A percentile compares a stretch with the other conserved stretches of the same genome.
phyloP scores from a whole-genome alignment of 2,797 vertebrate species.

The Peromyscus attwateri region DNA sequence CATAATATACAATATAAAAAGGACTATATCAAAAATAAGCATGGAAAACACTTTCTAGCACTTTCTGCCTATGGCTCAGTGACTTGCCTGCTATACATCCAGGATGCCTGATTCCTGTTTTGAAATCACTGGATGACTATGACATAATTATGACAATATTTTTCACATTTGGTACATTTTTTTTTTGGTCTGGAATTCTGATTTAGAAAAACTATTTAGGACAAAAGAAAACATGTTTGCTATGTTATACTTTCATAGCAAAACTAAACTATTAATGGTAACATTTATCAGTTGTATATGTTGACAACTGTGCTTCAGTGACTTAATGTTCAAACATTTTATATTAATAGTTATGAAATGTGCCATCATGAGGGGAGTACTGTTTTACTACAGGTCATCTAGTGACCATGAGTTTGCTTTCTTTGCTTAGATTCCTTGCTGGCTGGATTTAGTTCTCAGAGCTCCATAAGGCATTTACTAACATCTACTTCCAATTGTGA shows the following conservation, averaged over 20 bases:
- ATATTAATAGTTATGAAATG: neutral
- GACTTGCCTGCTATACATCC: neutral
- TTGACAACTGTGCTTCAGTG: neutral
- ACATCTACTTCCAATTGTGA: conserved; percentile 26
- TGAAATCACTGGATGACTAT: neutral
- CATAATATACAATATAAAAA: neutral
- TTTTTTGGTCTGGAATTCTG: conserved; percentile 4
- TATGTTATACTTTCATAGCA: neutral
- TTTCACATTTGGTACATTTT: neutral
- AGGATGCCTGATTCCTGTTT: neutral
- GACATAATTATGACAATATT: neutral
- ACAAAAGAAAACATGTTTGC: neutral
- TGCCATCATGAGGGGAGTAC: neutral
- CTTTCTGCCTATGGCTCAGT: neutral
- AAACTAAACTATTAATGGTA: neutral
- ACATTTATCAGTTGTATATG: neutral
- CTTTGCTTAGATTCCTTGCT: neutral
- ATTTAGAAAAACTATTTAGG: conserved; percentile 12
- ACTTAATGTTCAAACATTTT: neutral
- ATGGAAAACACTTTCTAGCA: neutral
- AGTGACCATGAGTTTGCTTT: neutral
- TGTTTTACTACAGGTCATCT: neutral
- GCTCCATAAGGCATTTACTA: neutral
- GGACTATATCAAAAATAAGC: neutral
- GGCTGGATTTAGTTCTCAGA: neutral